Evolutionary conservation across 2,797 vertebrate species (phyloP).

Genomic region (Myoxocephalus aenaeus): DNA sequence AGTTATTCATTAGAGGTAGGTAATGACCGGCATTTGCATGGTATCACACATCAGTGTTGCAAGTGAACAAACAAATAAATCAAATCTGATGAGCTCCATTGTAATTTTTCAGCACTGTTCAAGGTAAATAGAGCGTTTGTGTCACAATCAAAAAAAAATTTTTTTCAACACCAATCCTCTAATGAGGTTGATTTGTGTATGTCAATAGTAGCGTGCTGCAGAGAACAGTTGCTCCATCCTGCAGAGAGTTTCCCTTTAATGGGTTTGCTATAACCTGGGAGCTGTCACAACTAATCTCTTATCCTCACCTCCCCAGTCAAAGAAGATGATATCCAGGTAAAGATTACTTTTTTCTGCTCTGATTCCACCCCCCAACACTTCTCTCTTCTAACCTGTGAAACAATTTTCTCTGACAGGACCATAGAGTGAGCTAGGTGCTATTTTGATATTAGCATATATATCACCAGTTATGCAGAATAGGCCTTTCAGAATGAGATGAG

Average conservation of each 20-base stretch:
- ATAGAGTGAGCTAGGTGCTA: constrained; percentile 61
- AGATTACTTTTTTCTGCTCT: constrained; percentile 57
- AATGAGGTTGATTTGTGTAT: constrained; percentile 38
- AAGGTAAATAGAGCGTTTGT: constrained; percentile 11
- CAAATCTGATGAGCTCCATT: background rate
- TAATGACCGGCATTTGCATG: constrained; percentile 16
- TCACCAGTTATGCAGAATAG: constrained; percentile 76
- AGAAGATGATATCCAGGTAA: constrained; percentile 69
- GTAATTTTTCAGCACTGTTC: background rate
- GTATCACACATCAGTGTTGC: background rate
- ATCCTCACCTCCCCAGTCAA: constrained; percentile 61
- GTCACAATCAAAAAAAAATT: background rate
- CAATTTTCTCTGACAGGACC: constrained; percentile 67
- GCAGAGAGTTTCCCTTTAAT: constrained; percentile 48
- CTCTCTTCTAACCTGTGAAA: constrained; percentile 69
- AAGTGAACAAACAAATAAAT: constrained; percentile 11
- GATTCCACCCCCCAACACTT: background rate
- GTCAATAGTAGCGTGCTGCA: constrained; percentile 21
- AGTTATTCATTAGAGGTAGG: constrained; percentile 10
- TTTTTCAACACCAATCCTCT: constrained; percentile 19
- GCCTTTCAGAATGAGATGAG: constrained; percentile 45
- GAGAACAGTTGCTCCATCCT: constrained; percentile 35
- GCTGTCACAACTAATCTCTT: constrained; percentile 74
- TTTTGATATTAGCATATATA: constrained; percentile 82
- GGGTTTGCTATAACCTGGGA: constrained; percentile 49